Base-by-base conservation (phyloP, 2,113 vertebrate genomes). In the Coreoperca whiteheadi region DNA sequence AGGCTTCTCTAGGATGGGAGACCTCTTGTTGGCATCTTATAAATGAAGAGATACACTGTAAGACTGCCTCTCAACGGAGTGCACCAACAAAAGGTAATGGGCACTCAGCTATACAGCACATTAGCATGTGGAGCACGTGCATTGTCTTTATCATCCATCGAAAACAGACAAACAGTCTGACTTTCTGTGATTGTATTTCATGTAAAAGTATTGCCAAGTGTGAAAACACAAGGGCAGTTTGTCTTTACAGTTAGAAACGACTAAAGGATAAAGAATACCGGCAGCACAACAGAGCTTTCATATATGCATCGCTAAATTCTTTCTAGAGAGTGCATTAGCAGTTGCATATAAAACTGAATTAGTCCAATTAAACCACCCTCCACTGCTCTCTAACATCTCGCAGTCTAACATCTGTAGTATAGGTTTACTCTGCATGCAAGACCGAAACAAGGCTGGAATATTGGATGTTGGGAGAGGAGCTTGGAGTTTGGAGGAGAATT, bases 51-150 rank as follows among this genome's bases (percentile, higher is more conserved):
- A 94, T 96, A 84, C 79, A 94, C 94, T 78, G 93, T 53, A 10
- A 96, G 88, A 82, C 95, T 94, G 93, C 93, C 75, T 89, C 95
- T 91, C 95, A 92, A 84, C 94, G 95, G 91, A 92, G 91, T 84
- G 91, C 94, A 88, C 90, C 95, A 76, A 94, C 93, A 95, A 96
- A 82, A 72, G 37, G 53, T 82, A 77, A 87, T 80, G 66, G 74
- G 54, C 75, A 48, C 68, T 79, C 83, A 74, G 73, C 85, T 60
- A 57, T 66, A 64, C 6, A 59, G 61, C 81, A 63, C 78, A 88
- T 83, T 54, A 71, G 30, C 9, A 57, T 64, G 68, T 28, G n/a
- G 50, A 69, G 21, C 51, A 43, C 20, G 56, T 23, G 23, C 80
- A 87, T 79, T n/a, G n/a, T n/a, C n/a, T n/a, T n/a, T 54, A 82